Base-by-base conservation (phyloP, 1,140 invertebrate genomes). In the Pseudomyrmex pallidus region DNA sequence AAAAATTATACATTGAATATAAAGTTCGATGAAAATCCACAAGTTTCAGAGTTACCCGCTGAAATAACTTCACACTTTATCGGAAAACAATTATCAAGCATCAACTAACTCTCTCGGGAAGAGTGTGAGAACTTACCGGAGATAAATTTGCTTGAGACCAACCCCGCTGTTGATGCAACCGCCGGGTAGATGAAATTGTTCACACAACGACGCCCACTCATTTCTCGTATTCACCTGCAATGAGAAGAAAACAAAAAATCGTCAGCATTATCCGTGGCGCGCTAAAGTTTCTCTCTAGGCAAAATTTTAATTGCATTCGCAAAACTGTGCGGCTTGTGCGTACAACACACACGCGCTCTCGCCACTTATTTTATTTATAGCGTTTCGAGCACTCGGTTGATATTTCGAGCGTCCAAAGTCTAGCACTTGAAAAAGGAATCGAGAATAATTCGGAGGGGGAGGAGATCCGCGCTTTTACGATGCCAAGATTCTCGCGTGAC, bases 161-260 rank as follows among this genome's bases (percentile, higher is more conserved):
- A 98, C 97, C 68, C 97, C 96, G 73, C 97, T 97, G 95, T 99
- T 99, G 17, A 98, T 96, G 93, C 98, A 98, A 80, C 96, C 96
- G 90, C 95, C 95, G 25, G 97, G 97, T 22, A 98, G 92, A 83
- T 96, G 95, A 92, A 98, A 96, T 74, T 97, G 96, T 82, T 97
- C 96, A 88, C 97, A 95, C 78, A 98, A 95, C 72, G 96, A 95
- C 74, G 97, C 96, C 98, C 98, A 99, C 67, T 97, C 96, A 89
- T 98, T 97, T 89, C 97, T 96, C 89, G 96, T 96, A 94, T 98
- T 98, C 50, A 98, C 97, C 97, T 98, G 94, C 8, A 96, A 96
- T 83, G 74, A 61, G 83, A 87, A 87, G 86, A 90, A 20, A 84
- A 72, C n/a, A 72, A 52, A n/a, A 9, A 61, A n/a, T 3, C 35